phyloP scores from a whole-genome alignment of 2,888 invertebrate species.

The Pollenia labialis region DNA sequence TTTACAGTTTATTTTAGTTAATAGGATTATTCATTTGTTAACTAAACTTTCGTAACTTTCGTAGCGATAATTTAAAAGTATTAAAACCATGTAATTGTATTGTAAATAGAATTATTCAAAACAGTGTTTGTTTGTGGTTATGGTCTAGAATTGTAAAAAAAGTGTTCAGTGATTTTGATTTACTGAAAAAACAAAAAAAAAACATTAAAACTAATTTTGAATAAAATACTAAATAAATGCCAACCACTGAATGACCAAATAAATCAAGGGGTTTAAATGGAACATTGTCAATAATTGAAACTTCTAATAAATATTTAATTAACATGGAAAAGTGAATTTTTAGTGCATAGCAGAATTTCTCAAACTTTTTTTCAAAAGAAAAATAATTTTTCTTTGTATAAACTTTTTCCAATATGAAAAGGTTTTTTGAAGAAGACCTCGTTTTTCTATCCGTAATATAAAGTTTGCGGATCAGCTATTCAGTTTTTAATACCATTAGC shows the following conservation, averaged over 20 bases:
- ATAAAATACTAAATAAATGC: neutral
- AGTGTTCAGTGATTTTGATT: neutral
- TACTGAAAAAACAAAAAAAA: conserved; percentile 1
- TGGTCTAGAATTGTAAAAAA: conserved; percentile 20
- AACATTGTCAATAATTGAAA: conserved; percentile 17
- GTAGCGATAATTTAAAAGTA: neutral
- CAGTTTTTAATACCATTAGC: too few relatives aligned
- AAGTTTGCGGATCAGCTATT: too few relatives aligned
- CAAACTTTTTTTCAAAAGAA: neutral
- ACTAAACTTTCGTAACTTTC: neutral
- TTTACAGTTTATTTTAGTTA: too few relatives aligned
- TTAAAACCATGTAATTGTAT: conserved; percentile 14
- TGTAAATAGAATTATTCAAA: conserved; percentile 15
- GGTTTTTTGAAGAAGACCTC: too few relatives aligned
- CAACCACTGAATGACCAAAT: conserved; percentile 19
- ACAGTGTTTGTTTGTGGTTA: conserved; percentile 27
- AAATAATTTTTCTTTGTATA: too few relatives aligned
- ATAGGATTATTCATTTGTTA: neutral
- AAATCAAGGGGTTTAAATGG: neutral
- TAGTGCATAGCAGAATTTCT: neutral
- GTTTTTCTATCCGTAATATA: too few relatives aligned
- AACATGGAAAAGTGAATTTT: neutral
- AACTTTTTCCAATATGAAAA: too few relatives aligned
- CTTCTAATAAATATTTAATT: neutral
- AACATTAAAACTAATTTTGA: neutral